Evolutionary conservation across 1,140 invertebrate genomes (phyloP), one percentile per base, ranked within the genome.

Genomic region (Lasaia peninsularis): DNA sequence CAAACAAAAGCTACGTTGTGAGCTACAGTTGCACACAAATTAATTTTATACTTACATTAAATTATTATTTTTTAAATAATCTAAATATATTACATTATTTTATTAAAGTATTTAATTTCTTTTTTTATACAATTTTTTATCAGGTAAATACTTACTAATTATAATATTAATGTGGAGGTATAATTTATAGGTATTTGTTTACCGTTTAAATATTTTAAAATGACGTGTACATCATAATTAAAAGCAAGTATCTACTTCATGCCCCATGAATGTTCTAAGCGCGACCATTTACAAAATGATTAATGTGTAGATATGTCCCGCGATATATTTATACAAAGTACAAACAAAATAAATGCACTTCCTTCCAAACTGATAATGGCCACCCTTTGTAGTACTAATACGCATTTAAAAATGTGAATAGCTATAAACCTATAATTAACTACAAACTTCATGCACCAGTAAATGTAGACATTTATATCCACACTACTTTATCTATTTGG

Each of bases 381-480:
- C 76, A 76, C 71, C 73, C 76, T 86, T 88, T 88, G 80, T 86
- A 69, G 72, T 79, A 78, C 67, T 82, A 80, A 86, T 83, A 74
- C 62, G 67, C 75, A 69, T 83, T 85, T 77, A 79, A 83, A 82
- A 78, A 84, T 79, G 71, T 74, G 82, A 76, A 83, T 78, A 83
- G 67, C 78, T 80, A 84, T 83, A 82, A 85, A 80, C 75, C 75
- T 86, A 86, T 86, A 86, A 88, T 86, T 86, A 86, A 86, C 75
- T 80, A 83, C 78, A 67, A 82, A 78, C 81, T 85, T 88, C 83
- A 88, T 88, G 86, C 86, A 86, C 81, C 81, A 86, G 86, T 88
- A 83, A 88, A 88, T 86, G 79, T 81, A 86, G 86, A 86, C 86
- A 88, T 88, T 88, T 86, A 86, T 88, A 86, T 88, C 81, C 79